Evolutionary conservation across 2,113 vertebrate genomes (phyloP).

Genomic region (Tetrax tetrax): DNA sequence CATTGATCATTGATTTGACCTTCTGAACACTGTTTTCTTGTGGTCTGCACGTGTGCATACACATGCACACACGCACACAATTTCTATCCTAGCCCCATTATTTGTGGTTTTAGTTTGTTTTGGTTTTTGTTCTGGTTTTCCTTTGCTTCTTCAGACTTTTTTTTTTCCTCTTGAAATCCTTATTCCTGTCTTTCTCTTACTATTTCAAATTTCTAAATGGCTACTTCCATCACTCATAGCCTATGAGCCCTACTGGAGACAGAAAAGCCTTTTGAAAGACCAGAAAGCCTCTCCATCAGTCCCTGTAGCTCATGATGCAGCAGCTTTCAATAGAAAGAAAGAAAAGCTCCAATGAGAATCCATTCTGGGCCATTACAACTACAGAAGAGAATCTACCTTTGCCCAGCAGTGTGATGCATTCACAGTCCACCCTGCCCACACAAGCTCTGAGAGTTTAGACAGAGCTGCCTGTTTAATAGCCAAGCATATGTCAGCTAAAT

Average conservation of each 20-base stretch:
- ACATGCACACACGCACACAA: too few species aligned
- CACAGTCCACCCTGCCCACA: neutral
- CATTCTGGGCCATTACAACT: neutral
- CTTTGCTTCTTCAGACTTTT: neutral
- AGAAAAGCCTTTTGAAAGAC: neutral
- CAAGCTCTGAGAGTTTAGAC: neutral
- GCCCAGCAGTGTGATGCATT: neutral
- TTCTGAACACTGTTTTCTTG: neutral
- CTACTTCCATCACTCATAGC: neutral
- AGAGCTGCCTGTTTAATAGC: neutral
- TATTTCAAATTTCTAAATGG: neutral
- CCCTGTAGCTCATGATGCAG: neutral
- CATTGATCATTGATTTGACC: neutral
- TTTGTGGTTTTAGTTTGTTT: fast-evolving
- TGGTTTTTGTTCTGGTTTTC: fast-evolving
- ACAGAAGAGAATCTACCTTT: neutral
- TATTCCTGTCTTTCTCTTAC: neutral
- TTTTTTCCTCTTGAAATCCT: neutral
- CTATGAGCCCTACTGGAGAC: neutral
- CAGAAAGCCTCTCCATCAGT: neutral
- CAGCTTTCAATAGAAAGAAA: neutral
- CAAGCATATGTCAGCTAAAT: neutral
- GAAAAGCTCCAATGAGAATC: neutral
- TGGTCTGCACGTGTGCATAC: too few species aligned
- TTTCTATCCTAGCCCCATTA: neutral